Conservation (phyloP, 2,888 invertebrate species). For the Automeris io region DNA sequence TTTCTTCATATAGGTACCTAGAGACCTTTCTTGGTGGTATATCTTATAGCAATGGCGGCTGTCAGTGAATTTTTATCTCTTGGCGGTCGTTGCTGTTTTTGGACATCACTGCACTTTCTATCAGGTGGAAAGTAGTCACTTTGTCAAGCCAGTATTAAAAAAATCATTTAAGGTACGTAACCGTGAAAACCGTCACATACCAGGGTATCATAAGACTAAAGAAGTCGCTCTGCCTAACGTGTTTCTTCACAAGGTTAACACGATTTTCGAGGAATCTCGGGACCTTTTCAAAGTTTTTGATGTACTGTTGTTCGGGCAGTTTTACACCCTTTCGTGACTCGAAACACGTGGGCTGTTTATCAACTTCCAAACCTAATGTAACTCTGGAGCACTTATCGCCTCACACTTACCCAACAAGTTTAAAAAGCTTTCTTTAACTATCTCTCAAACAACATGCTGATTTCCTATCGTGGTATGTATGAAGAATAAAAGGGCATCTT, state of each 20-base stretch:
- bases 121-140: too few species aligned
- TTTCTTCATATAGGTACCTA: too few species aligned
- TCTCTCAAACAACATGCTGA: too few species aligned
- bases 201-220: conserved; percentile 7
- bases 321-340: conserved; percentile 4
- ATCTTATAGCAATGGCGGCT: too few species aligned
- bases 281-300: conserved; percentile 22
- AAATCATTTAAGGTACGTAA: conserved; percentile 1
- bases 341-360: conserved; percentile 3
- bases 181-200: neutral
- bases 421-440: too few species aligned
- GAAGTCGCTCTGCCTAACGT: conserved; percentile 13
- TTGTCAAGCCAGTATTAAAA: neutral
- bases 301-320: conserved; percentile 21
- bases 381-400: conserved; percentile 3
- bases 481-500: too few species aligned
- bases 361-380: neutral
- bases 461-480: too few species aligned
- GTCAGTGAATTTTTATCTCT: too few species aligned
- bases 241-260: conserved; percentile 11
- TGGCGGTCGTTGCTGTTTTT: too few species aligned
- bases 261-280: conserved; percentile 9
- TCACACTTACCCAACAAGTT: too few species aligned
- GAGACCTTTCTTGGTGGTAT: too few species aligned
- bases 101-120: too few species aligned